Evolutionary conservation across 1,140 invertebrate genomes (phyloP).

Genomic region (Drosophila fuyamai): DNA sequence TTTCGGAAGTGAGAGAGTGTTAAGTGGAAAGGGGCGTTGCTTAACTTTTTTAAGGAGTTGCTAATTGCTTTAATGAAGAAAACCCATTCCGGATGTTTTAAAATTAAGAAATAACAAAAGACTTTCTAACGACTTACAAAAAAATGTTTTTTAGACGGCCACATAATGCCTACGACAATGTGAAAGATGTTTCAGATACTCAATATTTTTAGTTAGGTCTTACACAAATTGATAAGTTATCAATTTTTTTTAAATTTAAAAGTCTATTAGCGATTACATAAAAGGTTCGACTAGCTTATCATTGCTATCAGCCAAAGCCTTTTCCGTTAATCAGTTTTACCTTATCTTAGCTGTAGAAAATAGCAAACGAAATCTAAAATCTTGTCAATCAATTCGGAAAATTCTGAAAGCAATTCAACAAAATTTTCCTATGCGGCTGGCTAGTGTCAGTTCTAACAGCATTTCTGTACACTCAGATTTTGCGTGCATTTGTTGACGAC

Average conservation of each 20-base stretch:
- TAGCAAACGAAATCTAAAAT: neutral
- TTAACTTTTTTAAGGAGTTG: neutral
- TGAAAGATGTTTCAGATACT: too few species aligned
- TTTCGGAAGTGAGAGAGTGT: constrained; percentile 5
- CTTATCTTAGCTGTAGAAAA: neutral
- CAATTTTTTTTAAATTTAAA: neutral
- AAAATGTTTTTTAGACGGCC: too few species aligned
- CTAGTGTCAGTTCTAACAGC: constrained; percentile 27
- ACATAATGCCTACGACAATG: too few species aligned
- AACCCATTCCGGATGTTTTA: constrained; percentile 6
- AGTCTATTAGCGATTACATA: neutral
- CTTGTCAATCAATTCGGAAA: constrained; percentile 8
- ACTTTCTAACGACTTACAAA: too few species aligned
- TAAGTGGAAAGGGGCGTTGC: constrained; percentile 11
- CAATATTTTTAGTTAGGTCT: too few species aligned
- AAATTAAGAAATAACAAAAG: neutral
- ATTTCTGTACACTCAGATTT: constrained; percentile 11
- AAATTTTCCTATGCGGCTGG: constrained; percentile 27
- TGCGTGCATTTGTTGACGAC: constrained; percentile 21
- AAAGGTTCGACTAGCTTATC: too few species aligned
- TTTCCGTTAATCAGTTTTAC: too few species aligned
- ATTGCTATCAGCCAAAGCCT: too few species aligned
- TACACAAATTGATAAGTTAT: neutral
- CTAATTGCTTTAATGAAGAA: constrained; percentile 12
- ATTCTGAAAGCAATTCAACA: constrained; percentile 5